Evolutionary conservation across 2,797 vertebrate genomes (phyloP).

Genomic region (Aeoliscus strigatus): DNA sequence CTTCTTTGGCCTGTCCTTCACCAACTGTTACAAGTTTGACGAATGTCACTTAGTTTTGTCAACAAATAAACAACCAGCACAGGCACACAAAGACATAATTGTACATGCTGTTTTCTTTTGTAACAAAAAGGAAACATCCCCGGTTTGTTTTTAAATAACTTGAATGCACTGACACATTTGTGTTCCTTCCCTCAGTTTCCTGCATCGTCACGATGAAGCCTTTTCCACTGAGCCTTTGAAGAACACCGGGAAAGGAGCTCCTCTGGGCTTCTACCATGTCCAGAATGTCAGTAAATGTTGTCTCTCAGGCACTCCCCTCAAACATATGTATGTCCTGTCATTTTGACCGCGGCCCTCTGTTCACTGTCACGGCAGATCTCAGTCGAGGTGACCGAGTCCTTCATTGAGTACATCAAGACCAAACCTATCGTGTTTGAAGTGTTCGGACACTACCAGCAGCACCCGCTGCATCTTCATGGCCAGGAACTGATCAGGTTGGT

Average conservation of each 20-base stretch:
- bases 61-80: too few species aligned
- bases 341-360: conserved; percentile 9
- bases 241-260: conserved; percentile 88
- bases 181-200: conserved; percentile 76
- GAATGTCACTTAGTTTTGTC: too few species aligned
- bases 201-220: conserved; percentile 98
- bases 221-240: conserved; percentile 98
- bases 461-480: conserved; percentile 86
- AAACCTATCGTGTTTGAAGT: conserved; percentile 98
- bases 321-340: not conserved
- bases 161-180: conserved; percentile 7
- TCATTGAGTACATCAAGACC: conserved; percentile 93
- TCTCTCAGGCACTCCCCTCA: conserved; percentile 1
- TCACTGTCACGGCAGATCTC: conserved; percentile 76
- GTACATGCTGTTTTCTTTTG: too few species aligned
- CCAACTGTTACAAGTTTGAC: too few species aligned
- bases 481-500: conserved; percentile 88
- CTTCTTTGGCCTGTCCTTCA: too few species aligned
- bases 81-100: too few species aligned
- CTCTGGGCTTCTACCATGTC: conserved; percentile 94
- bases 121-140: not conserved
- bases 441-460: conserved; percentile 98
- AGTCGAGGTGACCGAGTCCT: conserved; percentile 95
- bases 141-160: not conserved
- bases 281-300: conserved; percentile 85